Conservation (phyloP, 1,140 invertebrate species). For the Brachionus paranguensis region DNA sequence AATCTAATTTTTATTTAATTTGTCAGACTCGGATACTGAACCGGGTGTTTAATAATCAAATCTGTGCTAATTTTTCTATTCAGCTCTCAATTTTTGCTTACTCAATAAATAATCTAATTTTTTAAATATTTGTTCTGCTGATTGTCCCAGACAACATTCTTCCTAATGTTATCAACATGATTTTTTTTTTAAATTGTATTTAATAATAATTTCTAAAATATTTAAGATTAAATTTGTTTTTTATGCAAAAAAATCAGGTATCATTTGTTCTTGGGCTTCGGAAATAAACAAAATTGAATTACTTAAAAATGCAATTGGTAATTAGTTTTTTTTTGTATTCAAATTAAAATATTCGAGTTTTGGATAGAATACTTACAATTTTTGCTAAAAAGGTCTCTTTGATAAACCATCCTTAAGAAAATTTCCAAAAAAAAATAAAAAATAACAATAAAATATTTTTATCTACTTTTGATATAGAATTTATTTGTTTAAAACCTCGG, state of each 20-base stretch:
- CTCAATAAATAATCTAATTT: background rate
- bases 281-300: background rate
- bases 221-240: too few relatives aligned
- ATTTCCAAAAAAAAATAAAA: too few relatives aligned
- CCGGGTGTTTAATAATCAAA: background rate
- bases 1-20: slow-evolving; percentile 22
- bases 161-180: background rate
- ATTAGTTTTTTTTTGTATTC: background rate
- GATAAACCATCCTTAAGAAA: background rate
- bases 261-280: background rate
- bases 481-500: too few relatives aligned
- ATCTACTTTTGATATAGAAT: background rate
- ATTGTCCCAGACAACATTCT: background rate
- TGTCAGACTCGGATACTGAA: background rate
- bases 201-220: background rate
- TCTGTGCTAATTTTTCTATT: background rate
- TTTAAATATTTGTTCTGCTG: background rate
- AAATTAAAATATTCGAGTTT: background rate
- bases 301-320: background rate
- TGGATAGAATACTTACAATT: background rate
- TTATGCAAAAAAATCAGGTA: background rate
- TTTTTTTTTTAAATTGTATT: background rate
- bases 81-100: background rate
- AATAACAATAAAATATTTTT: background rate
- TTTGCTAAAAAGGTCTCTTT: background rate